phyloP scores from a whole-genome alignment of 2,888 invertebrate species.

The Eretmocerus hayati region DNA sequence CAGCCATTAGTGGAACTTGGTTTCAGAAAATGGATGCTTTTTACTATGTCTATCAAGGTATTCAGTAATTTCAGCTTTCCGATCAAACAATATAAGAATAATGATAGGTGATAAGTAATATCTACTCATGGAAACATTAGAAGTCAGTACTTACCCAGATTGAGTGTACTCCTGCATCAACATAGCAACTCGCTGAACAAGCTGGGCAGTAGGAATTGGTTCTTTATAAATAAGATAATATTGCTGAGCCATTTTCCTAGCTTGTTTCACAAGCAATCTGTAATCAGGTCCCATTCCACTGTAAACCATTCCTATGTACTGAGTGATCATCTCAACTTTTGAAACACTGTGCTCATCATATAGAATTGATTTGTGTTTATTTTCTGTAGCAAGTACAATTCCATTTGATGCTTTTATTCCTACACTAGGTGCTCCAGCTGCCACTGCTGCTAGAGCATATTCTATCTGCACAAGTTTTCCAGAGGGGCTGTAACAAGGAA shows the following conservation, averaged over 20 bases:
- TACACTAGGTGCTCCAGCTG: constrained; percentile 96
- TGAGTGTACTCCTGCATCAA: constrained; percentile 99
- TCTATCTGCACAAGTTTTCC: constrained; percentile 99
- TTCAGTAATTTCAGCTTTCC: no score
- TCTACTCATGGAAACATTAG: no score
- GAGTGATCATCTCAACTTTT: constrained; percentile 93
- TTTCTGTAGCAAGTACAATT: constrained; percentile 96
- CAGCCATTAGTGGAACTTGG: no score
- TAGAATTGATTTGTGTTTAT: constrained; percentile 93
- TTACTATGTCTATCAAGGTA: no score
- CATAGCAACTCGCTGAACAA: constrained; percentile 91
- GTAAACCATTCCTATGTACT: constrained; percentile 96
- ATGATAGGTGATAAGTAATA: no score
- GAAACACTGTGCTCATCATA: constrained; percentile 96
- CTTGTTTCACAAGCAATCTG: constrained; percentile 81
- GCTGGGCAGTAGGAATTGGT: constrained; percentile 91
- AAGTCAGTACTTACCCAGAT: constrained; percentile 82
- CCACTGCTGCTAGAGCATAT: constrained; percentile 98
- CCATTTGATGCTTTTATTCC: constrained; percentile 99
- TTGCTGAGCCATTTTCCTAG: constrained; percentile 93
- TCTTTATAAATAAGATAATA: constrained; percentile 88
- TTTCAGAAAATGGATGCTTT: no score
- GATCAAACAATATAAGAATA: no score
- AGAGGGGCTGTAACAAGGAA: constrained; percentile 91
- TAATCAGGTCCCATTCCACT: constrained; percentile 93